Base-by-base conservation (phyloP, 37 sponge, comb jelly and placozoan genomes). In the Crambe crambe region DNA sequence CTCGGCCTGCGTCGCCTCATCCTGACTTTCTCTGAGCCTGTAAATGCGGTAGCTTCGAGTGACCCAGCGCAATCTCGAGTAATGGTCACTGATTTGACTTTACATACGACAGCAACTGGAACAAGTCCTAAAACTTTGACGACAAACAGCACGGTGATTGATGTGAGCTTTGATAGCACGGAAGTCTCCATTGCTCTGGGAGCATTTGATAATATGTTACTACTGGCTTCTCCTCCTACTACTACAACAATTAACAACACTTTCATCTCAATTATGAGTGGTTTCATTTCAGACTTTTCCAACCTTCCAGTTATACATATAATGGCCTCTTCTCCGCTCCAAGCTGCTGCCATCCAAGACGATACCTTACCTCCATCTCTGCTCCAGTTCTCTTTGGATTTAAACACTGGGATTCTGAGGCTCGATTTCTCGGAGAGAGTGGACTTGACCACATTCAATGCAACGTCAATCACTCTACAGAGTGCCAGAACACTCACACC, bases 11-110 rank as follows among this genome's bases (percentile, higher is more conserved):
- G 83, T 40, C 81, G 88, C 29, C 71, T 96, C 0, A 72, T 87
- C 3, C 58, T 96, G 54, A 90, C 89, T 12, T 92, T 90, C 73
- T 77, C 80, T 73, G 97, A 96, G 31, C 90, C 97, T 38, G 82
- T 96, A 10, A 42, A 84, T 70, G 47, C 30, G 4, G 2, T 12
- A 2, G 26, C 70, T 2, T 18, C 15, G 9, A 15, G 15, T 18
- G 15, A 18, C 15, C 54, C 54, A 18, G n/a, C n/a, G n/a, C n/a
- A n/a, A n/a, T 36, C 42, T 47, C 57, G 77, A 3, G 40, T 73
- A 6, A 29, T 34, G 22, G 32, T 82, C 17, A 42, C 39, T 36
- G 25, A 31, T 1, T 56, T 93, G 34, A 79, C 32, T 27, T 8
- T 93, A n/a, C 72, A 65, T 20, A 17, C 35, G 18, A 60, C 43